These are phyloP conservation scores for Nomada fucata DNA, from an alignment of 2,888 invertebrate genomes.

Conservation along the genomic window DNA sequence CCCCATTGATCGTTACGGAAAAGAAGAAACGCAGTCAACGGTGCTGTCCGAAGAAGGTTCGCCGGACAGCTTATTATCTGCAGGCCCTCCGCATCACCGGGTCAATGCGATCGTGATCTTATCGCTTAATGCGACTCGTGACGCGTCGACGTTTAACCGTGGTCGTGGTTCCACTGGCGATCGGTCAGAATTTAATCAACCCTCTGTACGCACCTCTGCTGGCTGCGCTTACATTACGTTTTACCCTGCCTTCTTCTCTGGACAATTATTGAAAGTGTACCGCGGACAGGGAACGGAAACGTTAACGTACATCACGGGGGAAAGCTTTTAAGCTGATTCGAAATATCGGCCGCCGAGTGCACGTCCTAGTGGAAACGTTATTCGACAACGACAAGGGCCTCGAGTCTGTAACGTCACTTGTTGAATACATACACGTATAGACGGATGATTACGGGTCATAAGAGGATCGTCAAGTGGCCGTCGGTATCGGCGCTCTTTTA, in stretches of 20 bases:
- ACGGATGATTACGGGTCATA: constrained; percentile 24
- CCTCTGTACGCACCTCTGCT: background rate
- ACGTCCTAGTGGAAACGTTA: constrained; percentile 9
- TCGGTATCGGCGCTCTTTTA: constrained; percentile 9
- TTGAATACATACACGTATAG: constrained; percentile 52
- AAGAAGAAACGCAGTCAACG: background rate
- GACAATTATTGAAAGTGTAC: background rate
- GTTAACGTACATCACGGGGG: too few species aligned
- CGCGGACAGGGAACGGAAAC: too few species aligned
- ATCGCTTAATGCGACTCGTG: constrained; percentile 44
- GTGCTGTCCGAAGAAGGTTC: constrained; percentile 43
- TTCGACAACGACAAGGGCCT: constrained; percentile 34
- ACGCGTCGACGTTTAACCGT: constrained; percentile 54
- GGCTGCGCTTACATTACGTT: background rate
- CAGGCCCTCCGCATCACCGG: constrained; percentile 32
- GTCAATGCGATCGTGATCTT: constrained; percentile 57
- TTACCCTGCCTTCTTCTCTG: background rate
- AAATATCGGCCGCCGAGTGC: background rate
- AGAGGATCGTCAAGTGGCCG: constrained; percentile 27
- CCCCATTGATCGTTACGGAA: background rate
- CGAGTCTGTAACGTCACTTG: constrained; percentile 47
- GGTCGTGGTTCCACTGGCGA: constrained; percentile 49
- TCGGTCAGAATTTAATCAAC: background rate
- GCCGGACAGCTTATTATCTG: constrained; percentile 30
- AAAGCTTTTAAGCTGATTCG: too few species aligned